Base-by-base conservation (phyloP, 2,888 invertebrate species). In the Apodemia mormo region DNA sequence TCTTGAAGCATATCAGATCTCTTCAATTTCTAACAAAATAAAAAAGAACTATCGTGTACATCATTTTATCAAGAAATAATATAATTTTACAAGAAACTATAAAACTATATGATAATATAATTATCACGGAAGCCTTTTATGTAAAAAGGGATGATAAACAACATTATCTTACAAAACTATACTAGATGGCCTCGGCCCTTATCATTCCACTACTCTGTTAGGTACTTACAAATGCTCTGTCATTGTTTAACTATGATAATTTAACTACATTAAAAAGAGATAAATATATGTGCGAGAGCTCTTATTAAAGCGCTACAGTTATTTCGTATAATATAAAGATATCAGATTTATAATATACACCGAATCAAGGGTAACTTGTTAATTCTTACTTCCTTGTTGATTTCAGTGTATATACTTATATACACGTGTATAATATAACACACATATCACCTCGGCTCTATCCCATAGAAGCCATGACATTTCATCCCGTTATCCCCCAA, bases 131-230 rank as follows among this genome's bases (percentile, higher is more conserved):
- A 61, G 61, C 61, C 30, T 61, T 61, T 61, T 61, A 61, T 33
- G 33, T 61, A 61, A 61, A 61, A 61, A 61, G 61, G 61, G 61
- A 61, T 29, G 61, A 61, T 61, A 61, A 61, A 33, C 61, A 61
- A 61, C 61, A 30, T 61, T 61, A 61, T 61, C 61, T 61, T 30
- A 61, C 61, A 61, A 61, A 61, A 61, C 61, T 61, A 61, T 33
- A 61, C 61, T 61, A 61, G 61, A 61, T 61, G 12, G 33, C 61
- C 61, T 61, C 33, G 61, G 61, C 61, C 61, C 61, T 33, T 61
- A 61, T 61, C 61, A 61, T 12, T 12, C 29, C 22, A 56, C 58
- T 58, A 58, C 58, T 58, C 12, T 29, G 58, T 22, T 56, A 56
- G 56, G 30, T 30, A 58, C 58, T 58, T 5, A 30, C 12, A 29